Evolutionary conservation across 2,888 invertebrate genomes (phyloP).

Genomic region (Poecilus cupreus): DNA sequence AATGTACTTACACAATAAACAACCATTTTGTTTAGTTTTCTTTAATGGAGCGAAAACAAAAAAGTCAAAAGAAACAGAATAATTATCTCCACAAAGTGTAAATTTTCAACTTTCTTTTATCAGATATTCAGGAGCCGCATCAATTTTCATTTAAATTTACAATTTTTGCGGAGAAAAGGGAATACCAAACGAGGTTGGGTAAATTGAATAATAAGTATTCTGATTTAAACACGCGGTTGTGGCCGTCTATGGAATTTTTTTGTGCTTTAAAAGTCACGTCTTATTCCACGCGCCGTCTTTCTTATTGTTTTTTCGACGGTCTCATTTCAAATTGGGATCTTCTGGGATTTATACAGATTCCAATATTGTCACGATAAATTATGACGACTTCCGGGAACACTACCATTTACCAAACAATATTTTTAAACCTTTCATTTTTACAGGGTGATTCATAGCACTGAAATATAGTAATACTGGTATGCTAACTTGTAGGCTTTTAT

Average conservation of each 20-base stretch:
- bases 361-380: not conserved
- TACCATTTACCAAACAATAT: not conserved
- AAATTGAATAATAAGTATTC: constrained; percentile 22
- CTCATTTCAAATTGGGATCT: constrained; percentile 13
- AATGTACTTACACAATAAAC: constrained; percentile 24
- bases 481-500: no score
- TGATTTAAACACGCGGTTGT: not conserved
- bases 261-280: constrained; percentile 12
- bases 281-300: not conserved
- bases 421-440: no score
- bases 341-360: constrained; percentile 20
- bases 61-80: constrained; percentile 2
- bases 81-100: not conserved
- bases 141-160: constrained; percentile 28
- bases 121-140: not conserved
- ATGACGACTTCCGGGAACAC: not conserved
- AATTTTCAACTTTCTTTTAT: constrained; percentile 1
- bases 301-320: constrained; percentile 11
- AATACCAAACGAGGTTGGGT: not conserved
- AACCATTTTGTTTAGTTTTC: constrained; percentile 23
- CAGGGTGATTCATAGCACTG: no score
- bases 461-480: no score
- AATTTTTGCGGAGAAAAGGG: constrained; percentile 8
- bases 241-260: not conserved
- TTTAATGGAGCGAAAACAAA: constrained; percentile 8